Evolutionary conservation across 2,113 vertebrate genomes (phyloP).

Genomic region (Charadrius vociferus): DNA sequence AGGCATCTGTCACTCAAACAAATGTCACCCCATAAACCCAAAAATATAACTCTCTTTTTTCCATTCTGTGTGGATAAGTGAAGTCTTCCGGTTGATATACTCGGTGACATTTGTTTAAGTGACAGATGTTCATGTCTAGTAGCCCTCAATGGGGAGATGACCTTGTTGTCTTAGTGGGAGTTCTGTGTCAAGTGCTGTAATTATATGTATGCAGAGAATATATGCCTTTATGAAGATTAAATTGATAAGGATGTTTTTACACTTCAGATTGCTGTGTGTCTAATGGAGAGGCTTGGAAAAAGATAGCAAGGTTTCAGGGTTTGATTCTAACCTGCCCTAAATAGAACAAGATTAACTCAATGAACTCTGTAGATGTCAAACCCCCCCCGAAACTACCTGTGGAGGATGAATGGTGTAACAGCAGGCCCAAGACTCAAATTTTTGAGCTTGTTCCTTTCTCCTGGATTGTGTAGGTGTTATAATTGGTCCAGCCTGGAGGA

Average conservation of each 20-base stretch:
- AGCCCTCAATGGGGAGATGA: constrained; percentile 27
- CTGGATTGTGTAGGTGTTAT: background rate
- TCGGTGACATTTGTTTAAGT: constrained; percentile 13
- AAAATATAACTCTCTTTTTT: background rate
- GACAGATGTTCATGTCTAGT: constrained; percentile 25
- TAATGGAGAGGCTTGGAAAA: background rate
- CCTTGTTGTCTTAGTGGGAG: constrained; percentile 18
- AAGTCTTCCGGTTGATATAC: background rate
- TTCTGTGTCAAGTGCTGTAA: background rate
- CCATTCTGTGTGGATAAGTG: background rate
- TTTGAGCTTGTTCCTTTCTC: background rate
- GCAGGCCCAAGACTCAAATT: background rate
- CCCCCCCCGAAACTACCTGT: background rate
- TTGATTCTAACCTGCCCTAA: background rate
- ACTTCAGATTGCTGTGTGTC: background rate
- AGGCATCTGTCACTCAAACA: constrained; percentile 57
- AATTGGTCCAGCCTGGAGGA: background rate
- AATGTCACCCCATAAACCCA: constrained; percentile 22
- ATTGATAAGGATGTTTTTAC: background rate
- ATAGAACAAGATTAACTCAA: background rate
- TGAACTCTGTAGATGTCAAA: background rate
- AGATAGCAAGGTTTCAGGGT: background rate
- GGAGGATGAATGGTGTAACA: background rate
- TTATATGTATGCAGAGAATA: background rate
- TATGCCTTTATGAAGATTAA: background rate